A percentile compares a stretch with the other conserved stretches of the same genome.
These are phyloP conservation scores for Eidolon helvum DNA, from an alignment of 2,113 vertebrate genomes.

Conservation along the genomic window DNA sequence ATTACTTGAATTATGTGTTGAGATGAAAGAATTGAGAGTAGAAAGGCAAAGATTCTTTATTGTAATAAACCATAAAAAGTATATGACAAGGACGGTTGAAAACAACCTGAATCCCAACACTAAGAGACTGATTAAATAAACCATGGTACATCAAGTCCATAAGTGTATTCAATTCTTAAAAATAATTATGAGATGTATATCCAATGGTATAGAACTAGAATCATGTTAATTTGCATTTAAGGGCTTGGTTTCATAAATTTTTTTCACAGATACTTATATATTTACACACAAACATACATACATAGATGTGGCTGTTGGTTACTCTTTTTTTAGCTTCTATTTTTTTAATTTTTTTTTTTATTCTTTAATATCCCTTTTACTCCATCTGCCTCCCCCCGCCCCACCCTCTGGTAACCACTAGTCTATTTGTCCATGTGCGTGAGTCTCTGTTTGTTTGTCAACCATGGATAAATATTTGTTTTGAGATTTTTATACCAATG, in stretches of 20 bases:
- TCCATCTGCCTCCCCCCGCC: too few species aligned
- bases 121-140: background rate
- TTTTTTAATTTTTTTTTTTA: too few species aligned
- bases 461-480: background rate
- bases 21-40: background rate
- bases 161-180: background rate
- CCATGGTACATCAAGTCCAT: background rate
- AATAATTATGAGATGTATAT: background rate
- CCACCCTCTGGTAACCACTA: too few species aligned
- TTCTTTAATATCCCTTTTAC: too few species aligned
- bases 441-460: too few species aligned
- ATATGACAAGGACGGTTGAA: background rate
- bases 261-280: too few species aligned
- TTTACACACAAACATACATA: too few species aligned
- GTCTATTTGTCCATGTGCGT: too few species aligned
- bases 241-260: background rate
- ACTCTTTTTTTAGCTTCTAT: too few species aligned
- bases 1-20: background rate
- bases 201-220: background rate
- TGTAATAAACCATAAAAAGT: background rate
- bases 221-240: background rate
- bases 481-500: background rate
- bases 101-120: background rate
- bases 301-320: too few species aligned
- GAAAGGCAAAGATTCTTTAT: background rate